Evolutionary conservation across 2,888 invertebrate genomes (phyloP), one percentile per base, ranked within the genome.

Genomic region (Clistopyga incitator): DNA sequence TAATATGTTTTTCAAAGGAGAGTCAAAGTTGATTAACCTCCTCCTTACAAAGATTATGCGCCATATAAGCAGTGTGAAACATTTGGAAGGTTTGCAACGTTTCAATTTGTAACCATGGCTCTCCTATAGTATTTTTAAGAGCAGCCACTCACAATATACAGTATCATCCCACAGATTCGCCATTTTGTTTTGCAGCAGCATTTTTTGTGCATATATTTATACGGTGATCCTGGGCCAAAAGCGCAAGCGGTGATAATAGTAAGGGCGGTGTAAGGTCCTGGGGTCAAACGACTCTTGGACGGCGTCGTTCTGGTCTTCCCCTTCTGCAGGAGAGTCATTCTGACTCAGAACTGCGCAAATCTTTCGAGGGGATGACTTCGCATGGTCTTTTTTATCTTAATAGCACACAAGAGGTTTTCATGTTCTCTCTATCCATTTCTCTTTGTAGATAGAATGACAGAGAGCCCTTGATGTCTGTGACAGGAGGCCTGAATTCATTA

Each of bases 301-400:
- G 18, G n/a, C 50, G 50, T 50, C 50, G 50, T 56, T 15, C 0
- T 11, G 56, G 4, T 56, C 4, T 25, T 54, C 6, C 56, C 15
- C 25, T 25, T 56, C 11, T 56, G 23, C 56, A 56, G 11, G 15
- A 8, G 10, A 54, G 56, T 56, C 23, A 25, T 56, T 25, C 56
- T 25, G 15, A 54, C 23, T 54, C 54, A 23, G 23, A 23, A 54
- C 23, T 54, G 54, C 3, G 13, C 13, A 8, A 6, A 15, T 4
- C 15, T 23, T 25, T 54, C 23, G 1, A 23, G 54, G 54, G 54
- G 23, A 76, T 61, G 18, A 13, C 25, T 23, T 15, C 8, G 42
- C 20, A 42, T 65, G 54, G 45, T 76, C 23, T 38, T 67, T 67
- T 56, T 54, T 42, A 76, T 76, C 65, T n/a, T 56, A 52, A 1